phyloP scores from a whole-genome alignment of 2,113 vertebrate species.

The Podarcis muralis region DNA sequence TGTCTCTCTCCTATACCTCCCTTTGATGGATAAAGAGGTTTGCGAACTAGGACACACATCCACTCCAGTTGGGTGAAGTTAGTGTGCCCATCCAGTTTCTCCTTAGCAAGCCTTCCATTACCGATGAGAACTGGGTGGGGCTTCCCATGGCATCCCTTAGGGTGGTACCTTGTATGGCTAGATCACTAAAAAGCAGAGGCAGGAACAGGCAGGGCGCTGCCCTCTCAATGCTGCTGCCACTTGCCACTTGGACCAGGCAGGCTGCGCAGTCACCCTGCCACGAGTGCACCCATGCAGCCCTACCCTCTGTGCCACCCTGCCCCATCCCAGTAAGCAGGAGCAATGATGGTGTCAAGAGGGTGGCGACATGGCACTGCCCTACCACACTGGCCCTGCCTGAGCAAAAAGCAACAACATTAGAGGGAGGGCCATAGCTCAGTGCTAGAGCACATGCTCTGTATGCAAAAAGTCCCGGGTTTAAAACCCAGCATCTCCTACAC shows the following conservation, averaged over 20 bases:
- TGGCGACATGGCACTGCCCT: too few species aligned
- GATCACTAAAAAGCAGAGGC: not conserved
- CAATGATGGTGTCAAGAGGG: too few species aligned
- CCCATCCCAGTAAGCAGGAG: too few species aligned
- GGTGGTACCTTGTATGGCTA: accelerated
- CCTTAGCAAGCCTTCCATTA: not conserved
- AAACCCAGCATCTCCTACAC: not conserved
- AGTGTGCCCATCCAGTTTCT: not conserved
- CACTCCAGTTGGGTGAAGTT: accelerated
- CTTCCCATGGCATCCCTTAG: not conserved
- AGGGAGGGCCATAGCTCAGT: not conserved
- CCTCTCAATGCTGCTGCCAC: too few species aligned
- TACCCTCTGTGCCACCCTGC: not conserved
- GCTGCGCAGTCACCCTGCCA: too few species aligned
- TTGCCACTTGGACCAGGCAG: too few species aligned
- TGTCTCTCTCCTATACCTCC: not conserved
- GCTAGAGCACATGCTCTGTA: not conserved
- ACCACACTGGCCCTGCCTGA: too few species aligned
- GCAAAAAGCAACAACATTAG: not conserved
- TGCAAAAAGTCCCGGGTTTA: not conserved
- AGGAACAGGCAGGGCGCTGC: too few species aligned
- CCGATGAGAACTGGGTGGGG: not conserved
- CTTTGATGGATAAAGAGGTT: not conserved
- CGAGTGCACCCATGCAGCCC: too few species aligned
- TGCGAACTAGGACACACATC: not conserved